Evolutionary conservation across 2,888 invertebrate genomes (phyloP).

Genomic region (Dicranocentrus wangi): DNA sequence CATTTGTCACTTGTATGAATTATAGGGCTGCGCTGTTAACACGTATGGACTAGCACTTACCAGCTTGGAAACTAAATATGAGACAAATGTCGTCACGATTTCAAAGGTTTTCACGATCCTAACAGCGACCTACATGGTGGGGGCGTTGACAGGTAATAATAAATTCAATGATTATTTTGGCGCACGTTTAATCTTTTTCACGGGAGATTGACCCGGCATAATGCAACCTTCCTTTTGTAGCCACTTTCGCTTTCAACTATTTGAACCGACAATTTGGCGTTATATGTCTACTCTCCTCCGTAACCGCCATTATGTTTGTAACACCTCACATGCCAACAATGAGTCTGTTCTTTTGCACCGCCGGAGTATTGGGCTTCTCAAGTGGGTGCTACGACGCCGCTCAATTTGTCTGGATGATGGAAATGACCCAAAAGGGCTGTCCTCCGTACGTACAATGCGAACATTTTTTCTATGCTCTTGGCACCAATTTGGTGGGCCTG

Average conservation of each 20-base stretch:
- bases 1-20: constrained; percentile 7
- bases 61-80: constrained; percentile 62
- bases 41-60: constrained; percentile 60
- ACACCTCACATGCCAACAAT: constrained; percentile 63
- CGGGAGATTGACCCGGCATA: too few relatives aligned
- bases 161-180: too few relatives aligned
- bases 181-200: too few relatives aligned
- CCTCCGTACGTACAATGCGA: constrained; percentile 66
- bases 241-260: background rate
- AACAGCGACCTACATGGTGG: constrained; percentile 52
- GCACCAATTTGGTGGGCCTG: constrained; percentile 31
- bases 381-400: constrained; percentile 63
- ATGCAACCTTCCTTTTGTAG: background rate
- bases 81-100: constrained; percentile 54
- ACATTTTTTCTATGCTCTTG: constrained; percentile 62
- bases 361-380: constrained; percentile 54
- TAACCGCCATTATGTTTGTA: constrained; percentile 44
- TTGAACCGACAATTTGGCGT: constrained; percentile 30
- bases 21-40: constrained; percentile 62
- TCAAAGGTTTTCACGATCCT: constrained; percentile 64
- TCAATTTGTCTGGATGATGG: constrained; percentile 69
- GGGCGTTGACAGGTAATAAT: constrained; percentile 42
- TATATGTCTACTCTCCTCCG: constrained; percentile 5
- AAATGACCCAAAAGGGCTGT: constrained; percentile 67
- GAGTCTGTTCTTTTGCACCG: constrained; percentile 54